These are phyloP conservation scores for Pseudorhombus dupliciocellatus DNA, from an alignment of 2,113 vertebrate species.

Conservation along the genomic window DNA sequence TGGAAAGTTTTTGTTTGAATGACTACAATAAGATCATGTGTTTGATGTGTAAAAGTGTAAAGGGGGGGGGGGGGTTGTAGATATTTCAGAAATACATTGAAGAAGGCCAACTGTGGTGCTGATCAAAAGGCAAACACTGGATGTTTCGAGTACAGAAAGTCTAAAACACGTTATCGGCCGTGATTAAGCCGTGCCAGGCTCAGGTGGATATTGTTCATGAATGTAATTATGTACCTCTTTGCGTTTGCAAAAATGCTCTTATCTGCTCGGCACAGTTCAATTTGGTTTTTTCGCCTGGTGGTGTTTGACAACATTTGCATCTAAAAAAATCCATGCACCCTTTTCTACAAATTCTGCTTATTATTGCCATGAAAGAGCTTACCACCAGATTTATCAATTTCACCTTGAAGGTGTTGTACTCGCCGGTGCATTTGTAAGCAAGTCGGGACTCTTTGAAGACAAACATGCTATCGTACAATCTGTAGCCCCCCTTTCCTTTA, in stretches of 20 bases:
- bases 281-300: conserved; percentile 60
- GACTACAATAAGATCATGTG: conserved; percentile 60
- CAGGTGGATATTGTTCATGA: conserved; percentile 63
- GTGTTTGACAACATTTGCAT: conserved; percentile 73
- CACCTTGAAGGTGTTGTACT: conserved; percentile 80
- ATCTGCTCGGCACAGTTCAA: conserved; percentile 67
- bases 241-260: conserved; percentile 67
- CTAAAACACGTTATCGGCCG: conserved; percentile 54
- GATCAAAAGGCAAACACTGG: conserved; percentile 59
- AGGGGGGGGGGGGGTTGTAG: conserved; percentile 14
- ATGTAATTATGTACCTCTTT: conserved; percentile 61
- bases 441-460: conserved; percentile 80
- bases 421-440: conserved; percentile 75
- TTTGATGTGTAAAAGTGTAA: conserved; percentile 66
- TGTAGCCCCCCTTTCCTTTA: conserved; percentile 25
- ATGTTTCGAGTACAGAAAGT: conserved; percentile 38
- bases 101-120: conserved; percentile 50
- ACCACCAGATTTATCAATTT: conserved; percentile 79
- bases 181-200: conserved; percentile 57
- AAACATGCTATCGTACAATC: conserved; percentile 74
- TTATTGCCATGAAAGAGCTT: conserved; percentile 68
- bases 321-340: conserved; percentile 63
- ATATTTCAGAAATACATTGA: conserved; percentile 58
- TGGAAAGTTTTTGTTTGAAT: conserved; percentile 75
- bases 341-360: conserved; percentile 69